phyloP scores from a whole-genome alignment of 1,140 invertebrate genomes.

The Cecropterus lyciades region DNA sequence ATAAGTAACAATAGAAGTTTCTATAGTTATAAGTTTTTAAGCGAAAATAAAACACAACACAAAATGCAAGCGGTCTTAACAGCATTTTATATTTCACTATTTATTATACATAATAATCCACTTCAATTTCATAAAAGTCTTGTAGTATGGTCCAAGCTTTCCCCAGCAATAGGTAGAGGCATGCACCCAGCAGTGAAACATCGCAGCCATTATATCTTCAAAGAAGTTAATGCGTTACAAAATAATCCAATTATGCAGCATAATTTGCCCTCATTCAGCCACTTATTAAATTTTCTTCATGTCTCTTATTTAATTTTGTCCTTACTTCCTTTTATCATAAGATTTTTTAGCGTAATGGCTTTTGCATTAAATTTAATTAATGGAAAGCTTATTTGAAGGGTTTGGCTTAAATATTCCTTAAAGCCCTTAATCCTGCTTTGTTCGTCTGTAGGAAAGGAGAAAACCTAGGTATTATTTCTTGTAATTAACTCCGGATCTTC shows the following conservation, averaged over 20 bases:
- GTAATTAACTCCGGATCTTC: conserved; percentile 10
- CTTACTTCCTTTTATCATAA: neutral
- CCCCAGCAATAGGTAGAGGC: too few species aligned
- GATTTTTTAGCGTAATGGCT: neutral
- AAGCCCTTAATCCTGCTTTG: neutral
- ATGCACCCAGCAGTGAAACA: too few species aligned
- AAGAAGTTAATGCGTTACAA: neutral
- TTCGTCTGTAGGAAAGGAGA: neutral
- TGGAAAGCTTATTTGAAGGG: neutral
- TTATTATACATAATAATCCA: too few species aligned
- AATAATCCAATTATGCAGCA: conserved; percentile 12
- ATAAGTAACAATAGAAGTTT: too few species aligned
- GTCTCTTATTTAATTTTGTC: conserved; percentile 1
- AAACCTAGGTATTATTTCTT: conserved; percentile 4
- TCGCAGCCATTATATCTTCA: too few species aligned
- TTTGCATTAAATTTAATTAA: conserved; percentile 2
- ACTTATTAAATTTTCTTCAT: conserved; percentile 17
- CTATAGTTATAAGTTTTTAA: too few species aligned
- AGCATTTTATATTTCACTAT: too few species aligned
- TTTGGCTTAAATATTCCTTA: conserved; percentile 5
- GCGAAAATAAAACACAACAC: too few species aligned
- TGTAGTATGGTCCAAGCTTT: too few species aligned
- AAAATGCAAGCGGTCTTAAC: too few species aligned
- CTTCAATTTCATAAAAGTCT: too few species aligned
- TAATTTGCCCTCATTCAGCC: neutral